Evolutionary conservation across 1,140 invertebrate species (phyloP), one percentile per base, ranked within the genome.

Genomic region (Popillia japonica): DNA sequence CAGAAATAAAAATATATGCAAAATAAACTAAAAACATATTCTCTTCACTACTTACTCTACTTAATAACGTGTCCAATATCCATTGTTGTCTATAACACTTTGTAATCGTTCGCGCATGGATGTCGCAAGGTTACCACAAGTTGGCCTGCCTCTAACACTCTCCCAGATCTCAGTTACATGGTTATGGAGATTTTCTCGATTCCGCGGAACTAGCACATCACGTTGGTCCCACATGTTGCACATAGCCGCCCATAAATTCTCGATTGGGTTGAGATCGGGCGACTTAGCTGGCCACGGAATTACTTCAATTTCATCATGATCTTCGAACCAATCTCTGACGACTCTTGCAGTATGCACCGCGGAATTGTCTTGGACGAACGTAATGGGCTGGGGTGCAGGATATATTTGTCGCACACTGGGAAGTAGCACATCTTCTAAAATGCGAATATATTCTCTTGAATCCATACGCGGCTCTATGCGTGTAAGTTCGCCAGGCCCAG

Each of bases 241-340:
- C 72, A 40, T 83, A 76, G 76, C 68, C 3, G 75, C 79, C 82
- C 83, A 85, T 0, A 85, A 78, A 34, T 84, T 85, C 34, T 85
- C 82, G n/a, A 85, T 85, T 0, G 77, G 77, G 59, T 85, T 86
- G 10, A 86, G 64, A 73, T 85, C 82, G 8, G 82, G 83, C 0
- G 80, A 85, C 75, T 80, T 80, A 8, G 81, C 73, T 0, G 83
- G 81, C 84, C 83, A 85, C 14, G 44, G 55, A 34, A 78, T 8
- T 6, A 73, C 3, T 23, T 78, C 40, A 17, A 78, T 44, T 72
- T 73, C 34, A 10, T 4, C 34, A 27, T 78, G 61, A 6, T 72
- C 11, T n/a, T 72, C 4, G 22, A 78, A 78, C 77, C 61, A 78
- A 4, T 78, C 40, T 40, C 34, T 40, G 7, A 78, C 77, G 6